These are phyloP conservation scores for Atherinosoma microstoma DNA, from an alignment of 2,797 vertebrate species.

Conservation along the genomic window DNA sequence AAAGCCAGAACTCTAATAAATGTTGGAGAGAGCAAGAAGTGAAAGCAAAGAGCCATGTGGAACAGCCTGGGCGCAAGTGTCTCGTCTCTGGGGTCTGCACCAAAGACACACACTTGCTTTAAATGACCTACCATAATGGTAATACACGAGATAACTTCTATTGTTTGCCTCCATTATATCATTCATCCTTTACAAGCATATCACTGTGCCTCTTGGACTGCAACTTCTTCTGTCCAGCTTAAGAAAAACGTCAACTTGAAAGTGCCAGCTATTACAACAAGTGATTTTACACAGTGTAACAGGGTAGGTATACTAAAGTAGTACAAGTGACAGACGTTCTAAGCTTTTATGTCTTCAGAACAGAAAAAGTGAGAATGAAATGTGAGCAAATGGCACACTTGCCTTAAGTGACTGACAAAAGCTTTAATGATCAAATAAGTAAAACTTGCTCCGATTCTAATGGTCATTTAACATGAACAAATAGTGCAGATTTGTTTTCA, in stretches of 20 bases:
- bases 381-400: background rate
- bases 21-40: constrained; percentile 7
- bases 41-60: constrained; percentile 2
- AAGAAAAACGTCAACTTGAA: background rate
- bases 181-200: constrained; percentile 15
- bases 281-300: background rate
- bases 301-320: background rate
- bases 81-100: constrained; percentile 7
- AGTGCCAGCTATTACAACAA: background rate
- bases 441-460: background rate
- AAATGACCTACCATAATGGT: constrained; percentile 30
- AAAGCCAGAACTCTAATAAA: constrained; percentile 11
- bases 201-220: background rate
- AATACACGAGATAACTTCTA: constrained; percentile 17
- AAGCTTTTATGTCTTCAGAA: constrained; percentile 1
- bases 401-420: background rate
- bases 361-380: background rate
- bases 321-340: background rate
- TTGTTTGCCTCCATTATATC: constrained; percentile 16
- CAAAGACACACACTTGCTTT: constrained; percentile 24
- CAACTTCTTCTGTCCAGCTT: background rate
- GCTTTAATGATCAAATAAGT: background rate
- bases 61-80: constrained; percentile 23
- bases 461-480: background rate
- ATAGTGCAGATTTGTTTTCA: background rate